Evolutionary conservation across 2,888 invertebrate genomes (phyloP), one percentile per base, ranked within the genome.

Genomic region (Agrypnus murinus): DNA sequence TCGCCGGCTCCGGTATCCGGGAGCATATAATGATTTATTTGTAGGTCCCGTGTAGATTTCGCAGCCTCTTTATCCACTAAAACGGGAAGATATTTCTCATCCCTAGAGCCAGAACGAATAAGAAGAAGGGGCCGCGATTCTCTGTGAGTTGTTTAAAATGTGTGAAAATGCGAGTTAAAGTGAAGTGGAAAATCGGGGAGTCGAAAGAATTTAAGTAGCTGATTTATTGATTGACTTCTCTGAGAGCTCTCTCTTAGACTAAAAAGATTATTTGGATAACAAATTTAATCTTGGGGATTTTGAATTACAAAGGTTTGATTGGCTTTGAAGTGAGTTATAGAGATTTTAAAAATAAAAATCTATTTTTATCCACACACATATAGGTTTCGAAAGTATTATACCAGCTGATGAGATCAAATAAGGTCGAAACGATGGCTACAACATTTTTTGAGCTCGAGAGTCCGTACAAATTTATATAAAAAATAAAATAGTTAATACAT

Each of bases 161-260:
- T 74, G 78, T 75, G 74, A 79, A 77, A 78, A 77, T 74, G 70
- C 73, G 69, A 67, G 75, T 74, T 72, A 77, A 77, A 79, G 78
- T 77, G 77, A 72, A 74, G 76, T 75, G 78, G 75, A 73, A 79
- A 80, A 79, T 78, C 75, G 75, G 73, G 57, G 70, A 74, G 71
- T 75, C 53, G 67, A 73, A 78, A 74, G 74, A 75, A 77, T 74
- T 77, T 76, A 74, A 75, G 77, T 74, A 75, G 72, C 77, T 80
- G 79, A 80, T 80, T 80, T 79, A 80, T 80, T 76, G 78, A 79
- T 78, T 77, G 78, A 78, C 75, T 79, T 76, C 71, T 70, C 66
- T 71, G 70, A 59, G 74, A 25, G 25, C 25, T 25, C 71, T 69
- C 74, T 67, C 73, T 72, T 65, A 72, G 65, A 68, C 74, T 73